A percentile compares a stretch with the other conserved stretches of the same genome.
Conservation (phyloP, 2,888 invertebrate genomes). For the Stenoptilia bipunctidactyla region DNA sequence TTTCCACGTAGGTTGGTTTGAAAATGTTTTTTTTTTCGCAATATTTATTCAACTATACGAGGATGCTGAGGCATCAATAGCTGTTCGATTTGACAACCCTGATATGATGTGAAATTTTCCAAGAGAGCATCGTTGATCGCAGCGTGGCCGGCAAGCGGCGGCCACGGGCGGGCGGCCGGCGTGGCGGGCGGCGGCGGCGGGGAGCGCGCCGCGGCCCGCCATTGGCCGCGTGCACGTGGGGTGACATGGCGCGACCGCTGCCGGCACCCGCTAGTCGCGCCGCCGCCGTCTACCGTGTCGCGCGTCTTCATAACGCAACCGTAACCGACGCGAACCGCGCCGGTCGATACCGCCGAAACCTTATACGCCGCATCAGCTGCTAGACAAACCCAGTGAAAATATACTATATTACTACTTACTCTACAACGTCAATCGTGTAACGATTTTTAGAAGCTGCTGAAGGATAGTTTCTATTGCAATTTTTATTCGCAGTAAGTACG, state of each 20-base stretch:
- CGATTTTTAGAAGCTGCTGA: too few species aligned
- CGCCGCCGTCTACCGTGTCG: slow-evolving; percentile 18
- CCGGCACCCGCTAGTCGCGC: slow-evolving; percentile 23
- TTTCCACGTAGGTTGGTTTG: too few species aligned
- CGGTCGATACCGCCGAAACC: slow-evolving; percentile 12
- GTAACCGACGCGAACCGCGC: slow-evolving; percentile 17
- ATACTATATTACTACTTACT: slow-evolving; percentile 2
- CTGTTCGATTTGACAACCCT: too few species aligned
- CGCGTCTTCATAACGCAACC: slow-evolving; percentile 12
- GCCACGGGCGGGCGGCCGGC: slow-evolving; percentile 30
- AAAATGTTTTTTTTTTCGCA: too few species aligned
- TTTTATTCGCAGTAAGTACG: too few species aligned
- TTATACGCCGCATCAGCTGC: slow-evolving; percentile 12
- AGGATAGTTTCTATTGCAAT: too few species aligned
- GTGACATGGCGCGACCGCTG: slow-evolving; percentile 82
- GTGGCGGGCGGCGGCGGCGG: slow-evolving; percentile 17
- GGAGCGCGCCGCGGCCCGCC: slow-evolving; percentile 25
- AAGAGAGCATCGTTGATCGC: slow-evolving; percentile 77
- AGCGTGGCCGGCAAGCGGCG: slow-evolving; percentile 32
- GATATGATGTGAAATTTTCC: too few species aligned
- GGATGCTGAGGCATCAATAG: too few species aligned
- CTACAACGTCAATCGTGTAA: too few species aligned
- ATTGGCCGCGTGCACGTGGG: slow-evolving; percentile 80
- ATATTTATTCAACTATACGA: too few species aligned
- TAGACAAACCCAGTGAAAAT: slow-evolving; percentile 10